Base-by-base conservation (phyloP, 2,797 vertebrate species). In the Enteromius mattozi region DNA sequence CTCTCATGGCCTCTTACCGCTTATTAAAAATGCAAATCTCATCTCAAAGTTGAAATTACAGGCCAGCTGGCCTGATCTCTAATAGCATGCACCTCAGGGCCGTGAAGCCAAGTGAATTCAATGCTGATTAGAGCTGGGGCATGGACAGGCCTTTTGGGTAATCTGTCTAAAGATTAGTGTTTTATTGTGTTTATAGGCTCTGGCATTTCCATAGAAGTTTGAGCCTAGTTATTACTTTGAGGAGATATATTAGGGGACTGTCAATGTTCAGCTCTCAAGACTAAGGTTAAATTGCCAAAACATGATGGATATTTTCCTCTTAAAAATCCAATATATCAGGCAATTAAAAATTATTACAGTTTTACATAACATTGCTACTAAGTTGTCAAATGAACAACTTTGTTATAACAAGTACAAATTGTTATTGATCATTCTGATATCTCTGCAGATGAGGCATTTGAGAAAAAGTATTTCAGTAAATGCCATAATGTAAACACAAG, bases 1-100 rank as follows among this genome's bases (percentile, higher is more conserved):
- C 59, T 75, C 71, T 66, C 59, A 66, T 66, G 59, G 70, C 56
- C 61, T 82, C 59, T 66, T 75, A 66, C 21, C 24, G 74, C 71
- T 82, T 82, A 75, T 82, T 82, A 75, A 75, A 75, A 74, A 82
- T 75, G 81, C 59, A 82, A 82, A 82, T 82, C 59, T 82, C 42
- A 82, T 82, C 71, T 75, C 42, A 66, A 49, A 49, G 42, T 47
- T 49, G 59, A 82, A 82, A 49, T 65, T 51, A 82, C 70, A 51
- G 33, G 42, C 81, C 59, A 82, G 81, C 70, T 75, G 42, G 54
- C 59, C 65, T 33, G 30, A 75, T 30, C 51, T 81, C 17, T 14
- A 61, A 81, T 72, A 33, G 68, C 54, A 72, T n/a, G 24, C 30
- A 72, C 37, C 80, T 16, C 56, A 47, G 35, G 68, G 54, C 24